Conservation (phyloP, 2,888 invertebrate genomes). For the Sphaeridia pumilis region DNA sequence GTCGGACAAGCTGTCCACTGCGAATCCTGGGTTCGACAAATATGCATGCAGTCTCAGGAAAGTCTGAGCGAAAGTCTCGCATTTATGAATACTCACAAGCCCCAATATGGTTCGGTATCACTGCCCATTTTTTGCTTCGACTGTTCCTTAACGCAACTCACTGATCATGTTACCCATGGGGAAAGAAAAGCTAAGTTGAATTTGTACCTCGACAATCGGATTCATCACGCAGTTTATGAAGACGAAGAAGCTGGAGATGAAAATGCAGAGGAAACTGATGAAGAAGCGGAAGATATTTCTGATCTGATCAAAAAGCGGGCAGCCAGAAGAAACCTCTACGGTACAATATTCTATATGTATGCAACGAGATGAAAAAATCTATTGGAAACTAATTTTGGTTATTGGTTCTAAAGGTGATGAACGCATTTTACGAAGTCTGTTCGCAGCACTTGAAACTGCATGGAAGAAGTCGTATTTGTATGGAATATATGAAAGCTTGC, state of each 20-base stretch:
- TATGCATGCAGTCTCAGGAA: background rate
- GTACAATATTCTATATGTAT: background rate
- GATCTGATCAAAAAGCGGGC: too few relatives aligned
- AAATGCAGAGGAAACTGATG: background rate
- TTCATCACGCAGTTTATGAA: constrained; percentile 37
- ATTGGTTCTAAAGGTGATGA: background rate
- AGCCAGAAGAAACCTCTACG: too few relatives aligned
- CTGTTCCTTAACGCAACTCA: constrained; percentile 50
- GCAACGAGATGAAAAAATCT: background rate
- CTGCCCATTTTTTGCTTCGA: constrained; percentile 58
- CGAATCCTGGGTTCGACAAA: background rate
- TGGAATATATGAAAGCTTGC: constrained; percentile 40
- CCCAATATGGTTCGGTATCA: constrained; percentile 39
- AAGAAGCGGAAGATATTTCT: background rate
- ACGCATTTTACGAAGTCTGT: constrained; percentile 45
- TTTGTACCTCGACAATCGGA: constrained; percentile 47
- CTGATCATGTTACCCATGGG: constrained; percentile 46
- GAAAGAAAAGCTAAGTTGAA: constrained; percentile 41
- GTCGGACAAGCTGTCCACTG: background rate
- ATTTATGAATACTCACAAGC: constrained; percentile 12
- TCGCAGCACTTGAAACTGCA: constrained; percentile 47
- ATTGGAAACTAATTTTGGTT: background rate
- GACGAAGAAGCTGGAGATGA: background rate
- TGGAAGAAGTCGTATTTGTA: constrained; percentile 22
- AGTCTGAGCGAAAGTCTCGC: background rate